These are phyloP conservation scores for Zosterops hypoxanthus DNA, from an alignment of 2,113 vertebrate species.

Conservation along the genomic window DNA sequence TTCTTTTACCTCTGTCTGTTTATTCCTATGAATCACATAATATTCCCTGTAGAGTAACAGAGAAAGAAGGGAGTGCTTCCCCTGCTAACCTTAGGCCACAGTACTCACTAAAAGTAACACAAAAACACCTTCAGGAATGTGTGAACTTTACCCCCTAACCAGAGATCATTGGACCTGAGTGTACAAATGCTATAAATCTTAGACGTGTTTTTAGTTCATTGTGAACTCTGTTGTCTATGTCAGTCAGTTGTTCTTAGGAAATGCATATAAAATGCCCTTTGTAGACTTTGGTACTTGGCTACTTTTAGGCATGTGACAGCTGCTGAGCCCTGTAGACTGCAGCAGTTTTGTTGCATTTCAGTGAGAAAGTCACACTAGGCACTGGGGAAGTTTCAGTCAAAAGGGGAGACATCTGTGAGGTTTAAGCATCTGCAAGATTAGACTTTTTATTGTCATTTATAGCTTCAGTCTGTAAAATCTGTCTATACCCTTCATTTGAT, in stretches of 20 bases:
- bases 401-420: background rate
- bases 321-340: background rate
- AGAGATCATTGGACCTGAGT: background rate
- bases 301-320: background rate
- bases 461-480: conserved; percentile 12
- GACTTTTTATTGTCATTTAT: background rate
- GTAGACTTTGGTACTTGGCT: background rate
- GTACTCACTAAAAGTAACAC: background rate
- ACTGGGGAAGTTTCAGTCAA: background rate
- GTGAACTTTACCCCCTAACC: background rate
- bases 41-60: background rate
- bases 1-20: background rate
- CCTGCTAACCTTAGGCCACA: background rate
- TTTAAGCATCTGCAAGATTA: conserved; percentile 1
- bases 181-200: background rate
- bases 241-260: background rate
- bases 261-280: background rate
- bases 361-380: background rate
- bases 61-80: background rate
- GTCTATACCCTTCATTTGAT: background rate
- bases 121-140: background rate
- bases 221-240: background rate
- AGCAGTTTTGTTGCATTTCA: background rate
- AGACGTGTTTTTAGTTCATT: background rate
- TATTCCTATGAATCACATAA: background rate